These are phyloP conservation scores for Nymphalis io DNA, from an alignment of 1,140 invertebrate species.

Conservation along the genomic window DNA sequence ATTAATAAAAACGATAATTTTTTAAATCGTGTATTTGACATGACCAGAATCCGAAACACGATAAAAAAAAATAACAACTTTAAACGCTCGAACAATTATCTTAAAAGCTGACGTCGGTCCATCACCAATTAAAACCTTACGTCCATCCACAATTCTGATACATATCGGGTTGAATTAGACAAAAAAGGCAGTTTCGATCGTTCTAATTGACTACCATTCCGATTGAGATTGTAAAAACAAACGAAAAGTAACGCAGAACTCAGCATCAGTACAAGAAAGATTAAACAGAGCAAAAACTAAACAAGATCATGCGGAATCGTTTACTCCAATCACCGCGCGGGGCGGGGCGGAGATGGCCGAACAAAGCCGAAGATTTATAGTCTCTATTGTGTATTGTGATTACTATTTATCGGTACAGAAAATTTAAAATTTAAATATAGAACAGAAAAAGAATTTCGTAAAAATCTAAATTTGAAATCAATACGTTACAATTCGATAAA, in stretches of 20 bases:
- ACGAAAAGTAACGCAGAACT: constrained; percentile 44
- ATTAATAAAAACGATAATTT: background rate
- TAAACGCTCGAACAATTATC: constrained; percentile 36
- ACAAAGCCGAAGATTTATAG: constrained; percentile 53
- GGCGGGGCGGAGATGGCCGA: constrained; percentile 51
- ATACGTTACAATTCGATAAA: background rate
- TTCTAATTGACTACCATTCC: constrained; percentile 39
- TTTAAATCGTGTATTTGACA: constrained; percentile 23
- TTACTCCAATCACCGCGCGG: constrained; percentile 65
- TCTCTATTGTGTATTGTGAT: constrained; percentile 37
- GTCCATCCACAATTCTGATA: constrained; percentile 38
- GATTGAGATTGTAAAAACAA: constrained; percentile 42
- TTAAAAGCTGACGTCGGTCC: constrained; percentile 40
- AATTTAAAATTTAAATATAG: constrained; percentile 1
- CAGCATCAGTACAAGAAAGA: constrained; percentile 49
- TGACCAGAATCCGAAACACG: constrained; percentile 9
- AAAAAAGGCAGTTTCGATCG: constrained; percentile 44
- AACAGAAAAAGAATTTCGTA: background rate
- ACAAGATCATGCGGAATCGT: constrained; percentile 73
- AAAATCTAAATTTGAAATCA: background rate
- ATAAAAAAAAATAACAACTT: constrained; percentile 18
- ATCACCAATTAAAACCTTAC: constrained; percentile 42
- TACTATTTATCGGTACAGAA: constrained; percentile 25
- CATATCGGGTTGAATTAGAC: constrained; percentile 45
- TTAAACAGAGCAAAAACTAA: constrained; percentile 74